phyloP scores from a whole-genome alignment of 37 sponge, comb jelly and placozoan species.

The Haliclona indistincta region DNA sequence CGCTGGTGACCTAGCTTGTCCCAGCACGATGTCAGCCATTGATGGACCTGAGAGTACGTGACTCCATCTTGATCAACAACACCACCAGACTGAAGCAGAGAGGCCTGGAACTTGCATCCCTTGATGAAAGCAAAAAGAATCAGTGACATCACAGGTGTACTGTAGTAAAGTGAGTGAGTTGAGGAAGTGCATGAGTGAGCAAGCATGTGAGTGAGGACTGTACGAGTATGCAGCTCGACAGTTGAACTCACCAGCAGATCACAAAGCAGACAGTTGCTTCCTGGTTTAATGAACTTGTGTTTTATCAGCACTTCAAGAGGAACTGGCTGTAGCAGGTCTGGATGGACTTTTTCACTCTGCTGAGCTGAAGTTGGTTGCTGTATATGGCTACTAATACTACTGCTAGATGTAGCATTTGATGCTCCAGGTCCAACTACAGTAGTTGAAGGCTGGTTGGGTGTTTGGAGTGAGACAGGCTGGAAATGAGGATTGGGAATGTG shows the following conservation, averaged over 20 bases:
- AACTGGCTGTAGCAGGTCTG: constrained; percentile 57
- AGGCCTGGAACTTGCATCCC: constrained; percentile 69
- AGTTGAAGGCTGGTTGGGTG: neutral
- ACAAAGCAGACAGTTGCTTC: constrained; percentile 14
- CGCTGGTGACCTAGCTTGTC: constrained; percentile 53
- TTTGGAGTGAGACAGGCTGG: neutral
- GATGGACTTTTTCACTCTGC: neutral
- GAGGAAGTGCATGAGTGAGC: neutral
- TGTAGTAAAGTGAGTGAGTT: neutral
- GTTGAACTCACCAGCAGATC: constrained; percentile 41
- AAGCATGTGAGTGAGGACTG: neutral
- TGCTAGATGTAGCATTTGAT: too few relatives aligned
- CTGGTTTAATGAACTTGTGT: constrained; percentile 33
- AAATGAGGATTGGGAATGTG: neutral
- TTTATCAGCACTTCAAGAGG: constrained; percentile 53
- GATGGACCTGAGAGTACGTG: constrained; percentile 25
- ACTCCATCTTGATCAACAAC: constrained; percentile 17
- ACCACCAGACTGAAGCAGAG: constrained; percentile 47
- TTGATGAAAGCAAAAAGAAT: too few relatives aligned
- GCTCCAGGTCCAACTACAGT: too few relatives aligned
- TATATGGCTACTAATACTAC: too few relatives aligned
- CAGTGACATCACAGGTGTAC: neutral
- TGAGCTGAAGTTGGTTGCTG: too few relatives aligned
- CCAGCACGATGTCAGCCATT: constrained; percentile 73
- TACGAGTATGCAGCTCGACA: neutral